These are phyloP conservation scores for Hypomecis atomaria DNA, from an alignment of 2,888 invertebrate genomes.

Conservation along the genomic window DNA sequence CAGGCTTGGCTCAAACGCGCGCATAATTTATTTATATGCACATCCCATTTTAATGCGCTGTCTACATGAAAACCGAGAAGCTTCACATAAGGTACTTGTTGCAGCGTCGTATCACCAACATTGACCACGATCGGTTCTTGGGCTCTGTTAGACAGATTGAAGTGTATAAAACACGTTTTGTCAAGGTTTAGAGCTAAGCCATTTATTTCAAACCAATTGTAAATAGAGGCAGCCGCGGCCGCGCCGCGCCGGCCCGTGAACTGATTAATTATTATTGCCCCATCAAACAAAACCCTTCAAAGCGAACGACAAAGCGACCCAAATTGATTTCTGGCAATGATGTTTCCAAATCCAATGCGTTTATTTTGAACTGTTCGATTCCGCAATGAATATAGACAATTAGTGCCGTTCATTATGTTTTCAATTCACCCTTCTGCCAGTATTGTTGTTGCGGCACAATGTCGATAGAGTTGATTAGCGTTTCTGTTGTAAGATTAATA, in stretches of 20 bases:
- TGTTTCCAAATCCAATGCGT: conserved; percentile 42
- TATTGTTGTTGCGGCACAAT: conserved; percentile 12
- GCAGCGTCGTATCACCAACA: too few species aligned
- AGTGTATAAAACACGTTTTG: too few species aligned
- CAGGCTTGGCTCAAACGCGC: too few species aligned
- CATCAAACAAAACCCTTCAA: conserved; percentile 65
- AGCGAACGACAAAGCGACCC: conserved; percentile 58
- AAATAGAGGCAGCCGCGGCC: conserved; percentile 56
- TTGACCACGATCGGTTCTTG: too few species aligned
- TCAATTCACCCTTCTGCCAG: conserved; percentile 5
- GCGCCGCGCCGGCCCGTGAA: conserved; percentile 54
- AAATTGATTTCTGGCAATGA: conserved; percentile 50
- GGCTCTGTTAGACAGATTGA: too few species aligned
- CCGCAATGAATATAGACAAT: conserved; percentile 10
- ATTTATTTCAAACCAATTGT: too few species aligned
- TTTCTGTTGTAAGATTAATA: conserved; percentile 10
- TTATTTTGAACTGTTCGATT: conserved; percentile 28
- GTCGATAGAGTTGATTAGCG: conserved; percentile 5
- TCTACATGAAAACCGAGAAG: too few species aligned
- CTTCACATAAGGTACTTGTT: too few species aligned
- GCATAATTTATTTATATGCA: too few species aligned
- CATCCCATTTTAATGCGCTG: too few species aligned
- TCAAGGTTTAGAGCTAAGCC: too few species aligned
- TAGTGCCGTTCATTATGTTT: conserved; percentile 13
- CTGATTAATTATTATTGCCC: conserved; percentile 70